Evolutionary conservation across 2,113 vertebrate genomes (phyloP).

Genomic region (Grantiella picta): DNA sequence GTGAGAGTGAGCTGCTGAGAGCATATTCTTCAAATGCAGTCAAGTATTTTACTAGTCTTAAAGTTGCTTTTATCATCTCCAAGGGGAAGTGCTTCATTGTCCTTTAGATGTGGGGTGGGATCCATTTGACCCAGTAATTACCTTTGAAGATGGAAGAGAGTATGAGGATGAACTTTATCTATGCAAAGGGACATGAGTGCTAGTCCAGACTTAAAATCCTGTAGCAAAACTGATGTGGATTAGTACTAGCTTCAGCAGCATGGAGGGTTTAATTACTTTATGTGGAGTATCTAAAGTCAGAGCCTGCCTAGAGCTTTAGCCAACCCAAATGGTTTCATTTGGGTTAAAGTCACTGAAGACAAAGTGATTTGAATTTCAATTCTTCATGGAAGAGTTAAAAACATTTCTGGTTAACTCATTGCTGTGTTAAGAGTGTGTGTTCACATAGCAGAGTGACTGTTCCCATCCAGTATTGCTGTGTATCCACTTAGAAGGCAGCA

Average conservation of each 20-base stretch:
- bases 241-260: not conserved
- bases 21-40: not conserved
- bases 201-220: not conserved
- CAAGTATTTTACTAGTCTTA: not conserved
- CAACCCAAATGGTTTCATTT: not conserved
- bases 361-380: not conserved
- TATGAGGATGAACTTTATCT: not conserved
- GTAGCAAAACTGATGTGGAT: not conserved
- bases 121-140: not conserved
- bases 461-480: not conserved
- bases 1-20: not conserved
- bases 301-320: not conserved
- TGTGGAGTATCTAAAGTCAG: not conserved
- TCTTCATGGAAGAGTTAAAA: not conserved
- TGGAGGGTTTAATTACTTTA: not conserved
- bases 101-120: not conserved
- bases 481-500: not conserved
- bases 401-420: not conserved
- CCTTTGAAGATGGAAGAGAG: not conserved
- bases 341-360: not conserved
- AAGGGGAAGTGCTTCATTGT: not conserved
- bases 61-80: not conserved
- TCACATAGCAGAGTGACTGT: not conserved
- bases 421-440: not conserved
- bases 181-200: not conserved